Evolutionary conservation across 2,888 invertebrate species (phyloP), one percentile per base, ranked within the genome.

Genomic region (Chouioia cunea): DNA sequence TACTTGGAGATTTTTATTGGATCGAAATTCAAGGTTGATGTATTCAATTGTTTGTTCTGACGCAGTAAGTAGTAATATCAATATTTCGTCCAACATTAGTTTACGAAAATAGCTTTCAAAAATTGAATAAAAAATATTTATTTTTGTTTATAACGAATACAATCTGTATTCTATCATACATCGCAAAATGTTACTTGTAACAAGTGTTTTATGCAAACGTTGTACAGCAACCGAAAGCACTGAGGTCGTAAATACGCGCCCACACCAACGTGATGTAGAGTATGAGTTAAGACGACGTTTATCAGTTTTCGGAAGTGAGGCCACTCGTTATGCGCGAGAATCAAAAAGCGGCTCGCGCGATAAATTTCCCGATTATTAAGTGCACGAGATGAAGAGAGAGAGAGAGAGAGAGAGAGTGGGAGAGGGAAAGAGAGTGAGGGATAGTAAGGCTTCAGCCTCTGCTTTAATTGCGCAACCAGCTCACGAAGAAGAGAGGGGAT

Each of bases 201-300:
- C 6, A 10, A n/a, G 6, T 36, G 12, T 36, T 36, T 3, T 8
- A 36, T 36, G n/a, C n/a, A 10, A 10, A 12, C 60, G 60, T n/a
- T n/a, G n/a, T n/a, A n/a, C 60, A 54, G 63, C 59, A 23, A 16
- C 22, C 43, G 20, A 20, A 36, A 18, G 4, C 20, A 27, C 23
- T 22, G 15, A 22, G 48, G 53, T 20, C 68, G 44, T 72, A 71
- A 71, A 71, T 71, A 64, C 63, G 43, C 63, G 64, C 56, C 43
- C 64, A 16, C 15, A 67, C 59, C 58, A n/a, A n/a, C 50, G 67
- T 47, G 59, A 27, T 27, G 50, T 20, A 18, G 50, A 60, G 59
- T 65, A 72, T 68, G 65, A 72, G 68, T 68, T 72, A 73, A 73
- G 73, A 65, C 54, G 73, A 73, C 69, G 63, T 73, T 70, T 73